A percentile compares a stretch with the other conserved stretches of the same genome.
Conservation (phyloP, 2,113 vertebrate genomes). For the Recurvirostra avosetta region DNA sequence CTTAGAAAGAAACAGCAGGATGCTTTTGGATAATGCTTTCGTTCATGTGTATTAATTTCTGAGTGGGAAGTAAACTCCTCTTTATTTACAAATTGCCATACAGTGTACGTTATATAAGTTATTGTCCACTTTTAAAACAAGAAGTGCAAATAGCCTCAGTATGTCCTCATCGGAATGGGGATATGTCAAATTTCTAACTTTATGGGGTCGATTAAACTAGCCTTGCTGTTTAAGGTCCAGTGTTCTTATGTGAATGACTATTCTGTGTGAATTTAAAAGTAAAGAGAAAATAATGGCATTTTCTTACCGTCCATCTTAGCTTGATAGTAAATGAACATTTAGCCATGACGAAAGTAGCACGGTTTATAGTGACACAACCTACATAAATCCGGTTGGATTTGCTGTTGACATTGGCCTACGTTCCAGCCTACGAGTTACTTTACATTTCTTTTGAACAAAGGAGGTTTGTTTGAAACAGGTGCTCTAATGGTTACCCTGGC, state of each 20-base stretch:
- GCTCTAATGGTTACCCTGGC: not conserved
- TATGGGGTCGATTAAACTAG: not conserved
- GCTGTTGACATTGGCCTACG: slow-evolving; percentile 14
- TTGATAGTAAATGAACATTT: not conserved
- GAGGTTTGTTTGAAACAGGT: slow-evolving; percentile 43
- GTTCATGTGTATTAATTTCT: not conserved
- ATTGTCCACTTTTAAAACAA: not conserved
- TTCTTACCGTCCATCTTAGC: not conserved
- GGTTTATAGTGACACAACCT: not conserved
- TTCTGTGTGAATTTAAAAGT: not conserved
- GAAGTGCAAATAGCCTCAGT: not conserved
- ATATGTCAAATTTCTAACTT: not conserved
- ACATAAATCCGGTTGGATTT: slow-evolving; percentile 1
- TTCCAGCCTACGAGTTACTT: not conserved
- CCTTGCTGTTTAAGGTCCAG: not conserved
- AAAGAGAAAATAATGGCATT: not conserved
- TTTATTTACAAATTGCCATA: not conserved
- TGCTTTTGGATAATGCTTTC: not conserved
- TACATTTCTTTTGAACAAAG: slow-evolving; percentile 47
- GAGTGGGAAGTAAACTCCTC: not conserved
- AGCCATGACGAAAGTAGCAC: not conserved
- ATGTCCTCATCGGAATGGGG: not conserved
- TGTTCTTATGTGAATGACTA: not conserved
- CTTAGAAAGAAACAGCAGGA: not conserved
- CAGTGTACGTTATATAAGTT: not conserved